phyloP scores from a whole-genome alignment of 2,888 invertebrate species.

The Halocaridina rubra region DNA sequence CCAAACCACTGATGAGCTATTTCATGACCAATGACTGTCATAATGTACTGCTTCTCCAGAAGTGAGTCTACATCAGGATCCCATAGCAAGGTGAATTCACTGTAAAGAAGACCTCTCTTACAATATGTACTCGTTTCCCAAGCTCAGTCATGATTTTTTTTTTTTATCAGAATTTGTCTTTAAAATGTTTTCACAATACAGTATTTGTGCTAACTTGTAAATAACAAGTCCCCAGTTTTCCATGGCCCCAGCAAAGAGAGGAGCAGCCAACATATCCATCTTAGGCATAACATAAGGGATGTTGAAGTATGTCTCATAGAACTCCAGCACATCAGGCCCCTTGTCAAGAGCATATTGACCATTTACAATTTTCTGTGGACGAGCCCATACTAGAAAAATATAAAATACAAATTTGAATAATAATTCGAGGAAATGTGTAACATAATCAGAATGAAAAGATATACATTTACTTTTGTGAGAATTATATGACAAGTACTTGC shows the following conservation, averaged over 20 bases:
- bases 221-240: constrained; percentile 82
- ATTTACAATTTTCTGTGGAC: background rate
- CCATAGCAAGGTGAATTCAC: constrained; percentile 68
- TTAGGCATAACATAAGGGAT: constrained; percentile 74
- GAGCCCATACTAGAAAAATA: background rate
- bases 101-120: too few species aligned
- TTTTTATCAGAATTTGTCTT: too few species aligned
- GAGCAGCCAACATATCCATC: constrained; percentile 76
- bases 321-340: constrained; percentile 73
- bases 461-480: too few species aligned
- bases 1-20: constrained; percentile 84
- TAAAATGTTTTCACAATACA: too few species aligned
- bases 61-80: constrained; percentile 66
- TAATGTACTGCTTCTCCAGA: constrained; percentile 66
- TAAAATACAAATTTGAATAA: too few species aligned
- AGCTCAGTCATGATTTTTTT: too few species aligned
- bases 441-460: too few species aligned
- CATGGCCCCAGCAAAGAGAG: constrained; percentile 80
- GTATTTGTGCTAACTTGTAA: constrained; percentile 73
- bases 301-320: constrained; percentile 75
- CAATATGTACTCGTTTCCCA: too few species aligned
- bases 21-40: constrained; percentile 75
- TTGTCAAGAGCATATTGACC: constrained; percentile 74
- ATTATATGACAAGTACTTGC: too few species aligned
- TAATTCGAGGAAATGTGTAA: too few species aligned